Percentiles rank a stretch among this genome's conserved stretches.
Evolutionary conservation across 2,113 vertebrate species (phyloP).

Genomic region (Tonatia bakeri): DNA sequence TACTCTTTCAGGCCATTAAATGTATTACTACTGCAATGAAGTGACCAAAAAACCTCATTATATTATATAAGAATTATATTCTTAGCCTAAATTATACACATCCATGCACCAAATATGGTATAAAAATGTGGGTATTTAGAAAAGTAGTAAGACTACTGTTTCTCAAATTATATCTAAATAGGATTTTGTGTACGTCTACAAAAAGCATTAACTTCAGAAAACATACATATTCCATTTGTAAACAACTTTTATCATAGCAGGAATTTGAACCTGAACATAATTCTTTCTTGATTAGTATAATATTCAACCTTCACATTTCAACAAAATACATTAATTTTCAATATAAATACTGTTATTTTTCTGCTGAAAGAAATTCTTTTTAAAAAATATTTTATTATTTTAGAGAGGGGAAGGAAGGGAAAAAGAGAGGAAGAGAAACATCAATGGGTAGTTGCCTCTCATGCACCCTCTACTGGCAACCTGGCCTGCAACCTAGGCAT

Average conservation of each 20-base stretch:
- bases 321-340: not conserved
- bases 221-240: not conserved
- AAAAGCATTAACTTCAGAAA: conserved; percentile 3
- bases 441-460: too few relatives aligned
- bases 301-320: not conserved
- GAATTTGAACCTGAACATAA: not conserved
- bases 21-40: not conserved
- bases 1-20: not conserved
- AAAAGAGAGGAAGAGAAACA: too few relatives aligned
- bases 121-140: not conserved
- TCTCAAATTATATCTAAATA: not conserved
- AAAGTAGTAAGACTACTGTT: not conserved
- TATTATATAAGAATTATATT: not conserved
- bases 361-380: not conserved
- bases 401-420: too few relatives aligned
- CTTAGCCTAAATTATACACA: not conserved
- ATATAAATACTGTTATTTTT: not conserved
- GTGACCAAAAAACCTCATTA: not conserved
- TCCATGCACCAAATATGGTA: not conserved
- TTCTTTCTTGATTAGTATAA: not conserved
- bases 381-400: too few relatives aligned
- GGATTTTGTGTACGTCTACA: not conserved
- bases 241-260: not conserved
- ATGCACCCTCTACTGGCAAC: too few relatives aligned
- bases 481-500: too few relatives aligned